Evolutionary conservation across 2,888 invertebrate genomes (phyloP).

Genomic region (Acheta domesticus): DNA sequence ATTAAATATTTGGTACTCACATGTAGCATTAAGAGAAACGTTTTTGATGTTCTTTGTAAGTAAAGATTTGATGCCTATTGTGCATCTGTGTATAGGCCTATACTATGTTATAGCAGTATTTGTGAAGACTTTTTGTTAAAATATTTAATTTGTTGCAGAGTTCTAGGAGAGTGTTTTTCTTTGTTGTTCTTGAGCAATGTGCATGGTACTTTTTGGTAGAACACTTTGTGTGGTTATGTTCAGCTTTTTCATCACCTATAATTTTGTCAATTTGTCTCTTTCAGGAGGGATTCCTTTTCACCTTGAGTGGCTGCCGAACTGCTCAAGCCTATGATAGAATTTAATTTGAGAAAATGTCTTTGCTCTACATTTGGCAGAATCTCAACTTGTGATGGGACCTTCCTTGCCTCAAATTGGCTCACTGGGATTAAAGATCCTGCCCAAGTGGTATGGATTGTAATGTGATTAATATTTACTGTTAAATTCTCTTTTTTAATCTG

Average conservation of each 20-base stretch:
- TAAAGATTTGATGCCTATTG: no score
- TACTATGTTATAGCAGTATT: no score
- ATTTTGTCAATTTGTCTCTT: conserved; percentile 41
- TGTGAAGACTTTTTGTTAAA: no score
- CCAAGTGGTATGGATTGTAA: background rate
- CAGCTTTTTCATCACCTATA: no score
- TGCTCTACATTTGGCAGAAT: background rate
- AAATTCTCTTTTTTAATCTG: background rate
- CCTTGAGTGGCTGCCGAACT: conserved; percentile 58
- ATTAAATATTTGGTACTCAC: no score
- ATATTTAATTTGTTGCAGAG: no score
- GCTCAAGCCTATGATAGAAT: conserved; percentile 55
- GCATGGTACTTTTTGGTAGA: no score
- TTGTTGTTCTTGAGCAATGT: background rate
- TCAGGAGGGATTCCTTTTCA: conserved; percentile 63
- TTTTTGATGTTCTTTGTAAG: no score
- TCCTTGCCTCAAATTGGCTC: background rate
- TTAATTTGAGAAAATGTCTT: conserved; percentile 43
- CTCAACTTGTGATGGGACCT: background rate
- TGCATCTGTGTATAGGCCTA: no score
- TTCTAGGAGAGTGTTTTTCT: background rate
- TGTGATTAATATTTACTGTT: background rate
- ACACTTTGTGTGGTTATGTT: no score
- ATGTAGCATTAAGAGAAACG: no score
- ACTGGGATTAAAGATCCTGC: no score